phyloP scores from a whole-genome alignment of 2,113 vertebrate species.

The Theropithecus gelada region DNA sequence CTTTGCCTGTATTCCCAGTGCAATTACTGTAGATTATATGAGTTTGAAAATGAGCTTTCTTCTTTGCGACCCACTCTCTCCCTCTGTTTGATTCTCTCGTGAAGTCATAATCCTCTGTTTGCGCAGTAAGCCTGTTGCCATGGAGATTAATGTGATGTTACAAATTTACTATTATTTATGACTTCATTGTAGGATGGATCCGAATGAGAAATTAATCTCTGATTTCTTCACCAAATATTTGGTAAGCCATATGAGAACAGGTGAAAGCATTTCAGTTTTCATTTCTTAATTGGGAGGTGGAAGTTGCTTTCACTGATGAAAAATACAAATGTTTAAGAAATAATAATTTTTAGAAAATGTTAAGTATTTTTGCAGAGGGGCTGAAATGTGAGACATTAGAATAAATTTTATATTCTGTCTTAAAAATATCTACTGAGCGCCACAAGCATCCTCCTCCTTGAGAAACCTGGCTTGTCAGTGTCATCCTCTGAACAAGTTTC shows the following conservation, averaged over 20 bases:
- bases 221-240: slow-evolving; percentile 71
- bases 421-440: not conserved
- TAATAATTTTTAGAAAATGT: not conserved
- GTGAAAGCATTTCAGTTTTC: slow-evolving; percentile 51
- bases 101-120: slow-evolving; percentile 75
- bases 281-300: slow-evolving; percentile 26
- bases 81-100: slow-evolving; percentile 48
- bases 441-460: not conserved
- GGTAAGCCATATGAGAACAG: slow-evolving; percentile 41
- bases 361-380: slow-evolving; percentile 1
- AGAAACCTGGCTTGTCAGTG: slow-evolving; percentile 50
- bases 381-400: not conserved
- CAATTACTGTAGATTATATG: slow-evolving; percentile 58
- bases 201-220: slow-evolving; percentile 60
- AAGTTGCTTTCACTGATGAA: not conserved
- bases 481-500: slow-evolving; percentile 69
- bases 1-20: slow-evolving; percentile 53
- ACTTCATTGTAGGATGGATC: slow-evolving; percentile 63
- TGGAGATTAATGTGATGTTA: slow-evolving; percentile 74
- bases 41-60: slow-evolving; percentile 65
- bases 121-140: slow-evolving; percentile 43
- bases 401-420: not conserved
- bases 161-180: slow-evolving; percentile 77
- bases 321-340: slow-evolving; percentile 16
- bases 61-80: slow-evolving; percentile 41